These are phyloP conservation scores for Mimas tiliae DNA, from an alignment of 2,888 invertebrate species.

Conservation along the genomic window DNA sequence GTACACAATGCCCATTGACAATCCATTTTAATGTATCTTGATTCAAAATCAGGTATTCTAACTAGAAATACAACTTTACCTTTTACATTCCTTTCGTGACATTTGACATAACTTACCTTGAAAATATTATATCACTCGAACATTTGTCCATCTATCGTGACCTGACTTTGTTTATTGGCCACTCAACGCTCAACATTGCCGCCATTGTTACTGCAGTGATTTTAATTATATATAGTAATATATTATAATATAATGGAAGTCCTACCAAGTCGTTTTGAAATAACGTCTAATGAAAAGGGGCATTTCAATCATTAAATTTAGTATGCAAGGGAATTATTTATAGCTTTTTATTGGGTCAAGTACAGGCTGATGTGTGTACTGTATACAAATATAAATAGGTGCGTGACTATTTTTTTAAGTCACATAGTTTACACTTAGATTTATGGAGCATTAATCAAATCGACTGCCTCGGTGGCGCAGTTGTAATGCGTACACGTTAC, in stretches of 20 bases:
- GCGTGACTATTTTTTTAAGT: not conserved
- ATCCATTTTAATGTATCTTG: slow-evolving; percentile 22
- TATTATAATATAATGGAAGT: slow-evolving; percentile 15
- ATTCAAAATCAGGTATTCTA: slow-evolving; percentile 25
- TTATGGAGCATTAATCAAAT: no score
- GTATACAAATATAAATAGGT: not conserved
- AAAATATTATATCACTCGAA: slow-evolving; percentile 44
- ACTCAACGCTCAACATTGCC: slow-evolving; percentile 61
- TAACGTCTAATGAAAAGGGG: not conserved
- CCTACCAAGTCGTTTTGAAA: not conserved
- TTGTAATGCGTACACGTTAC: no score
- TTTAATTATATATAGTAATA: slow-evolving; percentile 45
- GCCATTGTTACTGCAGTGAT: slow-evolving; percentile 45
- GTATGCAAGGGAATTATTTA: not conserved
- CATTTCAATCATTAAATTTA: not conserved
- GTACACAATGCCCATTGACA: slow-evolving; percentile 16
- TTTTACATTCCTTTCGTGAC: slow-evolving; percentile 53
- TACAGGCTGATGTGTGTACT: not conserved
- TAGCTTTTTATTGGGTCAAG: not conserved
- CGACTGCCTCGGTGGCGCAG: no score
- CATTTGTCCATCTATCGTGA: slow-evolving; percentile 59
- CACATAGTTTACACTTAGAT: not conserved
- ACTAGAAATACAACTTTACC: slow-evolving; percentile 25
- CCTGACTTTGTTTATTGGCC: slow-evolving; percentile 43
- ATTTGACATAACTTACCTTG: slow-evolving; percentile 60